Base-by-base conservation (phyloP, 2,888 invertebrate species). In the Plusia festucae region DNA sequence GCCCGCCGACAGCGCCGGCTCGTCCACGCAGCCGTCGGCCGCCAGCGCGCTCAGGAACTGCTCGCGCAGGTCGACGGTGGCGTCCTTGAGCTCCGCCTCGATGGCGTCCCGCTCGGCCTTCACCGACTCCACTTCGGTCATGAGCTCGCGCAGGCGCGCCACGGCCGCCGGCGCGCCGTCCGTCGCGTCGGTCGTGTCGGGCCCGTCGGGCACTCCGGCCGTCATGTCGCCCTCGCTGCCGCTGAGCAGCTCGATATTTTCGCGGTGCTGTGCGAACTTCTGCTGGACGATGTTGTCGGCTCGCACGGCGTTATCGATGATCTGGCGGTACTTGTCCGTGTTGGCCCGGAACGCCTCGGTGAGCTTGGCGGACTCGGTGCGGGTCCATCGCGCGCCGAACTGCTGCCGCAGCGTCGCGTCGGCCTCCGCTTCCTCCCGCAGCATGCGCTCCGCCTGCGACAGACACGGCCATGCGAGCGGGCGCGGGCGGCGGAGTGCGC, bases 321-420 rank as follows among this genome's bases (percentile, higher is more conserved):
- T 99, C 89, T 97, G 97, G 40, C 98, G 96, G 94, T 99, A 99
- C 93, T 99, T 99, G 82, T 96, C 96, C n/a, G 98, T 96, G 95
- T 99, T 99, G 59, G 97, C 96, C 76, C 97, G 96, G 89, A 99
- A 98, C 86, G 98, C 97, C 85, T 97, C 98, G 0, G 99, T 99
- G 64, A 99, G 96, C 88, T 97, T 97, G 24, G 96, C 97, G 0
- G 99, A 99, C 0, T 98, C 96, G 24, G 98, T 98, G 84, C 99
- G 96, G 1, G 97, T 96, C 99, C 99, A 99, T 73, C 97, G 97
- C 73, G 98, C 98, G 83, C 98, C 98, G 90, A 99, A 99, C 95
- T 99, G 99, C 52, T 95, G 94, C 67, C 98, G 96, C 78, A 99
- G 95, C 85, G 98, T 97, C 82, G 97, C 97, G 91, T 99, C 99